Evolutionary conservation across 2,888 invertebrate genomes (phyloP).

Genomic region (Drosophila percnosoma): DNA sequence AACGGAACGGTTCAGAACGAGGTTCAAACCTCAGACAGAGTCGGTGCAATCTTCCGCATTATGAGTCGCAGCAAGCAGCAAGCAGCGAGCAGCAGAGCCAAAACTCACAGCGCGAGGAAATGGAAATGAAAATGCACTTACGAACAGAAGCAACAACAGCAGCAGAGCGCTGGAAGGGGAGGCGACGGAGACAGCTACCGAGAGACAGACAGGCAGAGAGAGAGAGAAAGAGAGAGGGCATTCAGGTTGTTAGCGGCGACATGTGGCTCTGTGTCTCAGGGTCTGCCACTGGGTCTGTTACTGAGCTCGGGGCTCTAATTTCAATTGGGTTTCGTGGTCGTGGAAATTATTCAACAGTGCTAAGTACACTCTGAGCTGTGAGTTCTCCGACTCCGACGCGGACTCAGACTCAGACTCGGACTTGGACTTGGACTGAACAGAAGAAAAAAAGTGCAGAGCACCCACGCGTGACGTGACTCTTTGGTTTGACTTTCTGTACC

Average conservation of each 20-base stretch:
- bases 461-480: constrained; percentile 82
- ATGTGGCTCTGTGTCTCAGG: constrained; percentile 66
- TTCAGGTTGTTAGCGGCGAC: constrained; percentile 78
- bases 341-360: constrained; percentile 80
- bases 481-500: constrained; percentile 77
- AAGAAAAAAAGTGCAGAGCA: constrained; percentile 51
- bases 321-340: constrained; percentile 80
- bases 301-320: constrained; percentile 74
- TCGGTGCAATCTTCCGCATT: constrained; percentile 79
- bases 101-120: constrained; percentile 52
- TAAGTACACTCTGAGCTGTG: constrained; percentile 70
- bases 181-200: not conserved
- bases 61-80: constrained; percentile 64
- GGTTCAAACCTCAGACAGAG: constrained; percentile 44
- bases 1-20: constrained; percentile 48
- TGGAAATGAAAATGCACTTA: constrained; percentile 80
- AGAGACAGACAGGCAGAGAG: not conserved
- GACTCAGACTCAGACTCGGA: constrained; percentile 19
- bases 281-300: constrained; percentile 58
- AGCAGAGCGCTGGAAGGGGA: not conserved
- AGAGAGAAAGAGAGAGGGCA: constrained; percentile 1
- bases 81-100: constrained; percentile 22
- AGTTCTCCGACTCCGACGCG: constrained; percentile 13
- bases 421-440: constrained; percentile 33
- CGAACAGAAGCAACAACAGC: constrained; percentile 35